phyloP scores from a whole-genome alignment of 1,140 invertebrate species.

The Piezodorus guildinii region DNA sequence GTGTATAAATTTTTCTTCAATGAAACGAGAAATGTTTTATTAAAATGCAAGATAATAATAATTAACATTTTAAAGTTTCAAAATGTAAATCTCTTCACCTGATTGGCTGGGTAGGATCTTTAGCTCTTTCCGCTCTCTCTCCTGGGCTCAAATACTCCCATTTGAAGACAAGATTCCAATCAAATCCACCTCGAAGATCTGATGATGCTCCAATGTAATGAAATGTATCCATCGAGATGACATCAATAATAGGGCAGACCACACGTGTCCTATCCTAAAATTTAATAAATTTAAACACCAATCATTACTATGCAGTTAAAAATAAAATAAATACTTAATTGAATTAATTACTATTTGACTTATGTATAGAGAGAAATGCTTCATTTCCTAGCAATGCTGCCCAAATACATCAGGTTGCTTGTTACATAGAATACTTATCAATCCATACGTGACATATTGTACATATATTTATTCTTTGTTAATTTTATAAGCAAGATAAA shows the following conservation, averaged over 20 bases:
- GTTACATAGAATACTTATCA: no score
- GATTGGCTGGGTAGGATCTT: slow-evolving; percentile 54
- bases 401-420: no score
- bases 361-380: no score
- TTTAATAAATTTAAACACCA: slow-evolving; percentile 20
- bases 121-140: slow-evolving; percentile 64
- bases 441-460: no score
- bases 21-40: background rate
- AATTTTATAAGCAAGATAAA: no score
- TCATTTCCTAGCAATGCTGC: no score
- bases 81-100: slow-evolving; percentile 34
- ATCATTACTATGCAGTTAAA: background rate
- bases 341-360: no score
- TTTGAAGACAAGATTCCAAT: slow-evolving; percentile 94
- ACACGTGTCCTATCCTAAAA: slow-evolving; percentile 71
- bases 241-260: slow-evolving; percentile 92
- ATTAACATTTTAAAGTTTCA: no score
- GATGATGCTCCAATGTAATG: slow-evolving; percentile 89
- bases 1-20: background rate
- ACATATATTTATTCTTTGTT: no score
- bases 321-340: no score
- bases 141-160: slow-evolving; percentile 87
- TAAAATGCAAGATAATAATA: no score
- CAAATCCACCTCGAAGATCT: slow-evolving; percentile 85
- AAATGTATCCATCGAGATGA: slow-evolving; percentile 97